phyloP scores from a whole-genome alignment of 2,113 vertebrate genomes.

The Pachypanchax playfairii region DNA sequence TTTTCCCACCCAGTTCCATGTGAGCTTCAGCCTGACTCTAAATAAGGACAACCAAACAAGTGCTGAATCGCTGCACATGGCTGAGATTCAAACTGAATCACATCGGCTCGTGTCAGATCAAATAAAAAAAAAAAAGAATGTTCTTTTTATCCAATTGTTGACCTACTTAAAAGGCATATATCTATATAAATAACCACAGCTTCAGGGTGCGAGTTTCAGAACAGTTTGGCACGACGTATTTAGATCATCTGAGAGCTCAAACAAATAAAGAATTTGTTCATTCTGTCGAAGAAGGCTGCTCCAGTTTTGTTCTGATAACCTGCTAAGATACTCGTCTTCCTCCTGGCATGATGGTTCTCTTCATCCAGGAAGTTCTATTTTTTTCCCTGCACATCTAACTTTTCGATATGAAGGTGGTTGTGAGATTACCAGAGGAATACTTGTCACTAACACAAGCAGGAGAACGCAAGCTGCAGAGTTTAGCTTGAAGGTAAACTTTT shows the following conservation, averaged over 20 bases:
- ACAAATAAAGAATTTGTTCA: constrained; percentile 12
- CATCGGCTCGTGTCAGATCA: constrained; percentile 36
- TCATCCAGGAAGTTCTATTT: not conserved
- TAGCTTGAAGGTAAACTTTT: constrained; percentile 21
- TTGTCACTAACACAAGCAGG: constrained; percentile 11
- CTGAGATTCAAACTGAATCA: constrained; percentile 36
- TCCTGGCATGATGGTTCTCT: not conserved
- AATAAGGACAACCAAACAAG: constrained; percentile 29
- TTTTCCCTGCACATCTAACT: not conserved
- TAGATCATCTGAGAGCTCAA: constrained; percentile 16
- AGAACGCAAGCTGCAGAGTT: constrained; percentile 35
- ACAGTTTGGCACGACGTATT: constrained; percentile 15
- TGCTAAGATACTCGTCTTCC: not conserved
- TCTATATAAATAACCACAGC: constrained; percentile 51
- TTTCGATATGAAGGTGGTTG: not conserved
- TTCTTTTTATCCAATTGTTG: constrained; percentile 39
- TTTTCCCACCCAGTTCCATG: constrained; percentile 17
- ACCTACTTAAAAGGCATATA: constrained; percentile 54
- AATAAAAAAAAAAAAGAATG: constrained; percentile 40
- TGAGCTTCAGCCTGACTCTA: constrained; percentile 11
- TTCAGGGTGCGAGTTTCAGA: constrained; percentile 32
- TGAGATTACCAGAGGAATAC: constrained; percentile 22
- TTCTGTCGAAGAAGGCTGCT: constrained; percentile 28
- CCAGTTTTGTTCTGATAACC: constrained; percentile 7
- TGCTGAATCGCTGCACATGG: constrained; percentile 9